These are phyloP conservation scores for Drosophila sp. DNA, from an alignment of 1,140 invertebrate genomes.

Conservation along the genomic window DNA sequence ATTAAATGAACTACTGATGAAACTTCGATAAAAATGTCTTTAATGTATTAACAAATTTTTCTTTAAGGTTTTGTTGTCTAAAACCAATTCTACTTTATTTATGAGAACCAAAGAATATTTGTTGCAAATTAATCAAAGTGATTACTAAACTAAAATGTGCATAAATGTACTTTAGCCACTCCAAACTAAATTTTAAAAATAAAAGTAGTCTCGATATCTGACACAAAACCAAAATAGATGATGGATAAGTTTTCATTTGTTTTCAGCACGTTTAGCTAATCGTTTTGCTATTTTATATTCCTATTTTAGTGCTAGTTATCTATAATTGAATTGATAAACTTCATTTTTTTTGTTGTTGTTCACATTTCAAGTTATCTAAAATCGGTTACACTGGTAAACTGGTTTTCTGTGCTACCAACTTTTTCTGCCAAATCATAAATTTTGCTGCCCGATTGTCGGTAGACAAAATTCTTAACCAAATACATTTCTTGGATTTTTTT, in stretches of 20 bases:
- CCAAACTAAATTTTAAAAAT: background rate
- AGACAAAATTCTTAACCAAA: slow-evolving; percentile 46
- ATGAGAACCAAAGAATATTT: too few species aligned
- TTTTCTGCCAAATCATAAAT: slow-evolving; percentile 9
- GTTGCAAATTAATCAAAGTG: background rate
- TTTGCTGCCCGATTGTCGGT: slow-evolving; percentile 22
- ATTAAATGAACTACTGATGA: too few species aligned
- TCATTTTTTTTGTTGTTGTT: background rate
- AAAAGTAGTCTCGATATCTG: background rate
- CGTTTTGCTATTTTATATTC: slow-evolving; percentile 31
- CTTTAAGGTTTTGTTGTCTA: too few species aligned
- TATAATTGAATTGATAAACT: slow-evolving; percentile 8
- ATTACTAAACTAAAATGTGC: background rate
- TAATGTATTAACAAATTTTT: too few species aligned
- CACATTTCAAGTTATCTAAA: background rate
- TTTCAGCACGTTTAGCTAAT: slow-evolving; percentile 24
- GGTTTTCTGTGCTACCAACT: slow-evolving; percentile 21
- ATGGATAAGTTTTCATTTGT: slow-evolving; percentile 51
- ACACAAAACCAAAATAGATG: slow-evolving; percentile 23
- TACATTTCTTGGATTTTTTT: slow-evolving; percentile 5
- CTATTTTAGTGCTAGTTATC: slow-evolving; percentile 41
- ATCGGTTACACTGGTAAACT: background rate
- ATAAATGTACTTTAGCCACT: background rate
- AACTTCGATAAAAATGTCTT: too few species aligned
- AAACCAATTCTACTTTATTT: too few species aligned